A percentile compares a stretch with the other conserved stretches of the same genome.
These are phyloP conservation scores for Etheostoma spectabile DNA, from an alignment of 2,113 vertebrate genomes.

Conservation along the genomic window DNA sequence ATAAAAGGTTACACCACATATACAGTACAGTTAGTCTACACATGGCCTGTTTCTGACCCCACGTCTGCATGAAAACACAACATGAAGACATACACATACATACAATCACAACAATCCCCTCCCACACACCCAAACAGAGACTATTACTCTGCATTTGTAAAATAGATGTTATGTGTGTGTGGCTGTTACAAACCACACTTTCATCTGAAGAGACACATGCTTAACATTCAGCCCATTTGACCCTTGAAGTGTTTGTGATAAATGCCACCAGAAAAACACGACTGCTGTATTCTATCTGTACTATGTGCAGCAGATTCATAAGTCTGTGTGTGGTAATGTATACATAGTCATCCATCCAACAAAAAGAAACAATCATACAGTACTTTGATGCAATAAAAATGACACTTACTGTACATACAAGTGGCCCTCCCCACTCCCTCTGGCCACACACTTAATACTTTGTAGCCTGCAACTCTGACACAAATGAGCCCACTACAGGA, in stretches of 20 bases:
- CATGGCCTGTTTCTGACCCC: conserved; percentile 40
- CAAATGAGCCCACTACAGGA: conserved; percentile 31
- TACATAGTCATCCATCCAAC: background rate
- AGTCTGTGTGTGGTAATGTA: background rate
- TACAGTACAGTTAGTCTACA: background rate
- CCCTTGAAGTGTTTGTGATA: conserved; percentile 16
- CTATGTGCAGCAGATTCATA: background rate
- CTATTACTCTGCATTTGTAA: background rate
- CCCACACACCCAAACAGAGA: conserved; percentile 29
- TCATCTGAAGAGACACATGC: conserved; percentile 40
- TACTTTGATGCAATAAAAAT: conserved; percentile 3
- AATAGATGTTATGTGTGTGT: conserved; percentile 38
- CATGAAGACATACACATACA: conserved; percentile 24
- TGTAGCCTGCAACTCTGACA: conserved; percentile 29
- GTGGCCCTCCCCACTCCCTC: background rate
- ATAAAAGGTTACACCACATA: conserved; percentile 57
- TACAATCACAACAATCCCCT: conserved; percentile 26
- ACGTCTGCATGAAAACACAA: conserved; percentile 25
- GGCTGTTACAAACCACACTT: conserved; percentile 20
- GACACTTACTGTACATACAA: background rate
- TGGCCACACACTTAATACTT: conserved; percentile 16
- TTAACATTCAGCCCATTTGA: conserved; percentile 30
- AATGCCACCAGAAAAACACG: background rate
- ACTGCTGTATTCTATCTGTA: background rate
- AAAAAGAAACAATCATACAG: background rate